Percentiles rank a stretch among this genome's conserved stretches.
phyloP scores from a whole-genome alignment of 2,797 vertebrate species.

The Catharus ustulatus region DNA sequence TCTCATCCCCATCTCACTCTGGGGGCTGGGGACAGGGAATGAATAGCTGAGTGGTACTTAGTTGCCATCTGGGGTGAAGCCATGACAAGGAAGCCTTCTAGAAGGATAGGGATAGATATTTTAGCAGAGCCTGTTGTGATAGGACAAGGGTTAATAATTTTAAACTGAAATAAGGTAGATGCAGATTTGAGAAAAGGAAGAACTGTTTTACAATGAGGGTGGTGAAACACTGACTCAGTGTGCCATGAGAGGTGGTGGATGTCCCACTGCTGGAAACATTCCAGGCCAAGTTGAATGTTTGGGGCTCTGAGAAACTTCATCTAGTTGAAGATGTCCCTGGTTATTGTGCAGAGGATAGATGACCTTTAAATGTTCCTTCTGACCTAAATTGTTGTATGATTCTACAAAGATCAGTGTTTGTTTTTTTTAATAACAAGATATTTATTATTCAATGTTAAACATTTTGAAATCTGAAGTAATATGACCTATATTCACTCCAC shows the following conservation, averaged over 20 bases:
- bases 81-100: fast-evolving
- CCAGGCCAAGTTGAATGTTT: background rate
- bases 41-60: background rate
- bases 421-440: background rate
- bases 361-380: background rate
- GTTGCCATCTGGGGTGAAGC: background rate
- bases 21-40: fast-evolving
- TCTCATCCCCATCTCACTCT: background rate
- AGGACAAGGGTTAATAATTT: background rate
- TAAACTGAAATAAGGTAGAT: background rate
- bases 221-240: background rate
- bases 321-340: background rate
- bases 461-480: background rate
- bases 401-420: background rate
- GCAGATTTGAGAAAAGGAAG: background rate
- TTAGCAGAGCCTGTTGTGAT: background rate
- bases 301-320: background rate
- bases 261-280: background rate
- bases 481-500: background rate
- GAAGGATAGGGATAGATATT: background rate
- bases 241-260: background rate
- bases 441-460: background rate
- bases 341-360: background rate
- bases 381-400: background rate
- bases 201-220: background rate